phyloP scores from a whole-genome alignment of 2,113 vertebrate species.

The Melanerpes aurifrons region DNA sequence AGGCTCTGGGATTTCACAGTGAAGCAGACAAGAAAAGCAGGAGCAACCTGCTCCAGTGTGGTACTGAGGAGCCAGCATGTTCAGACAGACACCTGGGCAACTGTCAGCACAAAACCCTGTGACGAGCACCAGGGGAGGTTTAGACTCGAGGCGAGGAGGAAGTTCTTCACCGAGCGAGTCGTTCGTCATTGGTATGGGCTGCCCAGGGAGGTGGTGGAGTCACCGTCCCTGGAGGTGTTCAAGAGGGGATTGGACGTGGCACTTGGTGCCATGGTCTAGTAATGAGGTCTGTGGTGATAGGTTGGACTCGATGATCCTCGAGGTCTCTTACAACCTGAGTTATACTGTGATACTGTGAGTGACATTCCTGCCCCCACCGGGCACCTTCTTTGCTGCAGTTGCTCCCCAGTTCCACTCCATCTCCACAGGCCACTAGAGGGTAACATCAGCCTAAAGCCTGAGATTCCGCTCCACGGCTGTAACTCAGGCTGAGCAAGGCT shows the following conservation, averaged over 20 bases:
- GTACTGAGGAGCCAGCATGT: not conserved
- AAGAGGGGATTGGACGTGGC: too few relatives aligned
- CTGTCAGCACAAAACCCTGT: not conserved
- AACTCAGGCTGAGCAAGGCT: not conserved
- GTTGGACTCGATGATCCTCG: too few relatives aligned
- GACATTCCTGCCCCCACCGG: not conserved
- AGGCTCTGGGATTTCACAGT: not conserved
- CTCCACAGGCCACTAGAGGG: conserved; percentile 26
- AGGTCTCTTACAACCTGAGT: too few relatives aligned
- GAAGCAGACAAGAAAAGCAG: not conserved
- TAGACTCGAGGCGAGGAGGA: too few relatives aligned
- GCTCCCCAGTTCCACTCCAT: not conserved
- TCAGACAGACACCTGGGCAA: fast-evolving
- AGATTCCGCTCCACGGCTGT: not conserved
- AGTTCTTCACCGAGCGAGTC: too few relatives aligned
- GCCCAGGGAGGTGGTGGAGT: too few relatives aligned
- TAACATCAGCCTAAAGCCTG: conserved; percentile 14
- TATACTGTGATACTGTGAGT: too few relatives aligned
- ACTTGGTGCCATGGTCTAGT: too few relatives aligned
- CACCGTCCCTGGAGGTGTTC: too few relatives aligned
- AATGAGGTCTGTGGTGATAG: too few relatives aligned
- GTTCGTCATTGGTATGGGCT: too few relatives aligned
- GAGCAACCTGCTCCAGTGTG: not conserved
- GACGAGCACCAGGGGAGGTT: too few relatives aligned
- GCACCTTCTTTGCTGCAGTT: not conserved